These are phyloP conservation scores for Melieria omissa DNA, from an alignment of 2,888 invertebrate species.

Conservation along the genomic window DNA sequence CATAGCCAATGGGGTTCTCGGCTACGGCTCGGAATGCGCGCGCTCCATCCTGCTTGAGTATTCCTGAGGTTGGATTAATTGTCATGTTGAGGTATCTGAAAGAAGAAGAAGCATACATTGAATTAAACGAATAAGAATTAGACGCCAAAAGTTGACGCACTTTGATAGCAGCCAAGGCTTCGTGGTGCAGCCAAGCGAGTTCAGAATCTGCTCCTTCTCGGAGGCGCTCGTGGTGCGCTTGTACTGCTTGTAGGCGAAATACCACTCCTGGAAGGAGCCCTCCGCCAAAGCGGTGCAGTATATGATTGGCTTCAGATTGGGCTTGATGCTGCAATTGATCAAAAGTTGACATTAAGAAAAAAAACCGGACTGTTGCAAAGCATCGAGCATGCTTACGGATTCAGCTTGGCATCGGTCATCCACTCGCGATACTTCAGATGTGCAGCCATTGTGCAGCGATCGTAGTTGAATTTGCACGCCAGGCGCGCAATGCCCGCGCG, in stretches of 20 bases:
- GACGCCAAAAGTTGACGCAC: constrained; percentile 59
- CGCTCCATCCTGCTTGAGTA: constrained; percentile 73
- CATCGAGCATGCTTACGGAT: constrained; percentile 65
- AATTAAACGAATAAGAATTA: constrained; percentile 1
- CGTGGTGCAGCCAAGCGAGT: constrained; percentile 70
- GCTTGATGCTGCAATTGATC: constrained; percentile 68
- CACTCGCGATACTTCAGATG: constrained; percentile 68
- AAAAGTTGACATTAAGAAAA: not conserved
- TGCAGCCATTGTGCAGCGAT: constrained; percentile 68
- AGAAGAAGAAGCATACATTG: constrained; percentile 5
- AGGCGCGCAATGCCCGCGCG: constrained; percentile 69
- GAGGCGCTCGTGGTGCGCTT: constrained; percentile 68
- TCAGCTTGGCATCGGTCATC: constrained; percentile 68
- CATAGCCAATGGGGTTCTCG: constrained; percentile 70
- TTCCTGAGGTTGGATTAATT: constrained; percentile 68
- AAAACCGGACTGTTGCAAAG: not conserved
- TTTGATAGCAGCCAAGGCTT: constrained; percentile 71
- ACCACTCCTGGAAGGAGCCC: constrained; percentile 76
- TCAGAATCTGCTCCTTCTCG: constrained; percentile 73
- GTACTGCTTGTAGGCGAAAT: constrained; percentile 71
- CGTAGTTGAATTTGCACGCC: constrained; percentile 70
- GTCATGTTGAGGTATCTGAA: constrained; percentile 70
- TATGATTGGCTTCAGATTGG: constrained; percentile 72
- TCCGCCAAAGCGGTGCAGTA: constrained; percentile 75
- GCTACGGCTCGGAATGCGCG: constrained; percentile 72